Evolutionary conservation across 2,797 vertebrate genomes (phyloP), one percentile per base, ranked within the genome.

Genomic region (Fratercula arctica): DNA sequence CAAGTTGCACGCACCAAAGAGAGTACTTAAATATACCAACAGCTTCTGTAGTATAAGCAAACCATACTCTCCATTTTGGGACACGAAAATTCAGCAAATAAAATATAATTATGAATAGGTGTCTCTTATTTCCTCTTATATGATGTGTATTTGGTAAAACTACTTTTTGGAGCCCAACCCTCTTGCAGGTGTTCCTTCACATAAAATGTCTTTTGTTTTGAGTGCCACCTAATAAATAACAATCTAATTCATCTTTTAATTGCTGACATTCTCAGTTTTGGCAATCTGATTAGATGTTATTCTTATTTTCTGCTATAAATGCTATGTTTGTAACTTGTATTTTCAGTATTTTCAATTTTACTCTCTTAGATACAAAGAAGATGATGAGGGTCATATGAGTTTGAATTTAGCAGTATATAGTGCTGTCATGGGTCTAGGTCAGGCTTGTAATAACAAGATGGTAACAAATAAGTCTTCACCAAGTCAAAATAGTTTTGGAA

Each of bases 361-460:
- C 10, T 43, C 54, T 61, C 37, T 53, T 88, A 98, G 98, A 83
- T 98, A 98, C 94, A 98, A 97, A 93, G 98, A 98, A 90, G 98
- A 98, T 25, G 97, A 97, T 7, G 98, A 98, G 10, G 98, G 98
- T 67, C 98, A 98, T 46, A 64, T 97, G 35, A 98, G 97, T 59
- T 96, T 98, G 45, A 98, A 98, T 43, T 43, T 72, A 80, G 83
- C 54, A 64, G 48, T 41, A 48, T 37, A 29, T 74, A 69, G 81
- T 39, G 70, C n/a, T 51, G 56, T 43, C n/a, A 9, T 3, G 51
- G 46, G 51, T 35, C 87, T 86, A 85, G 84, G 20, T 63, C 35
- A 87, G 61, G n/a, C 66, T 87, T 24, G 46, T 61, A 15, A 41
- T 35, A 81, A 63, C 20, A 41, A 46, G 35, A 33, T 1, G 11